Evolutionary conservation across 2,797 vertebrate genomes (phyloP).

Genomic region (Astyanax mexicanus): DNA sequence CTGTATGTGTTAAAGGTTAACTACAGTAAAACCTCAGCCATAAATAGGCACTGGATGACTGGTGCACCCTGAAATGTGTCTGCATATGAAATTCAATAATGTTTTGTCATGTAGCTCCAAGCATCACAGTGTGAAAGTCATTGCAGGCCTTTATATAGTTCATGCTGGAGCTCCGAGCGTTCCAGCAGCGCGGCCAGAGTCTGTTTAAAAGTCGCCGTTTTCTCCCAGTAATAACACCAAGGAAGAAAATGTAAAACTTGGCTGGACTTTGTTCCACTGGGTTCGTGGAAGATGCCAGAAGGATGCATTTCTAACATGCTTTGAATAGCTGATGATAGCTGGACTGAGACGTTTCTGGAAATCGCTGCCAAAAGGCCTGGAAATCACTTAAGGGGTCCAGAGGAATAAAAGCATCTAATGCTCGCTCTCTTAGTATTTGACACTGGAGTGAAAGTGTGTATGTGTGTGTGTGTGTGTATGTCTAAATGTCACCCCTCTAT

Average conservation of each 20-base stretch:
- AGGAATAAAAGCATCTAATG: slow-evolving; percentile 41
- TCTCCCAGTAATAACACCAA: slow-evolving; percentile 19
- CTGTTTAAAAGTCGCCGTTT: slow-evolving; percentile 21
- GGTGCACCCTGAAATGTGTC: too few species aligned
- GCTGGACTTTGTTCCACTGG: slow-evolving; percentile 32
- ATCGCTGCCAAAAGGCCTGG: slow-evolving; percentile 40
- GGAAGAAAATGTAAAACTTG: slow-evolving; percentile 25
- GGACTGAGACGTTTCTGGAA: slow-evolving; percentile 31
- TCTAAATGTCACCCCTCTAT: slow-evolving; percentile 33
- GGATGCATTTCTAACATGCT: slow-evolving; percentile 52
- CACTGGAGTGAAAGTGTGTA: neutral
- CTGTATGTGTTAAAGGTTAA: too few species aligned
- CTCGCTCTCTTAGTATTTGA: slow-evolving; percentile 7
- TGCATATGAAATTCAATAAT: slow-evolving; percentile 5
- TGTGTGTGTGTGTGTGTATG: slow-evolving; percentile 38
- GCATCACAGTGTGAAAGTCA: slow-evolving; percentile 21
- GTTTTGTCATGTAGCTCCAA: slow-evolving; percentile 3
- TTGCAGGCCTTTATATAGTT: neutral
- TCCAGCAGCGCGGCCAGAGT: slow-evolving; percentile 10
- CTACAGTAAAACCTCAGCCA: too few species aligned
- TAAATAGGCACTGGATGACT: neutral
- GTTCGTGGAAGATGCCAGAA: slow-evolving; percentile 26
- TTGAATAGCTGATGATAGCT: slow-evolving; percentile 47
- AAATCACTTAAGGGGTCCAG: slow-evolving; percentile 37
- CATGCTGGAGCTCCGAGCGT: neutral